phyloP scores from a whole-genome alignment of 2,113 vertebrate genomes.

The human region DNA sequence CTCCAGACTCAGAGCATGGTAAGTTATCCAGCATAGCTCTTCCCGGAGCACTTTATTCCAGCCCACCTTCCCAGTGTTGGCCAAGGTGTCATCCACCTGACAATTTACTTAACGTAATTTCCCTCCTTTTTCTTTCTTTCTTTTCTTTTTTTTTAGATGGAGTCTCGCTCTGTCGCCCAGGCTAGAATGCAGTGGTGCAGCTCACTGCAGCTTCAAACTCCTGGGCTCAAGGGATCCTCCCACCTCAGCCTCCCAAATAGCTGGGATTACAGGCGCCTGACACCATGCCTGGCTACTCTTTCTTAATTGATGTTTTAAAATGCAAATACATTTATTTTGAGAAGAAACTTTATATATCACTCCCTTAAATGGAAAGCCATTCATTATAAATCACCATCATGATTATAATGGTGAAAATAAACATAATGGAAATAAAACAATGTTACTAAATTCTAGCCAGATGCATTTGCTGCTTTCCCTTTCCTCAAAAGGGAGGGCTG shows the following conservation, averaged over 20 bases:
- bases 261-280: neutral
- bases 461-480: neutral
- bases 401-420: neutral
- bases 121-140: neutral
- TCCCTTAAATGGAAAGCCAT: neutral
- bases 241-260: neutral
- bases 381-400: neutral
- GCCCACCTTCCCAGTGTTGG: neutral
- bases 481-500: neutral
- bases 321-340: neutral
- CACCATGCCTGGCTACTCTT: neutral
- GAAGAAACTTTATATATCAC: neutral
- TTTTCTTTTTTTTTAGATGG: neutral
- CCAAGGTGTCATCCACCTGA: neutral
- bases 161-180: neutral
- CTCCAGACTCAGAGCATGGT: fast-evolving
- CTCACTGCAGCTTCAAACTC: neutral
- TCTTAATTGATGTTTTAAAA: neutral
- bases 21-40: neutral
- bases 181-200: neutral
- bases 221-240: neutral
- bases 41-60: neutral
- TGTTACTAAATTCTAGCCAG: neutral
- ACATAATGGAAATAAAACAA: neutral
- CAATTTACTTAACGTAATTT: neutral